These are phyloP conservation scores for Diplodus puntazzo DNA, from an alignment of 2,797 vertebrate genomes.

Conservation along the genomic window DNA sequence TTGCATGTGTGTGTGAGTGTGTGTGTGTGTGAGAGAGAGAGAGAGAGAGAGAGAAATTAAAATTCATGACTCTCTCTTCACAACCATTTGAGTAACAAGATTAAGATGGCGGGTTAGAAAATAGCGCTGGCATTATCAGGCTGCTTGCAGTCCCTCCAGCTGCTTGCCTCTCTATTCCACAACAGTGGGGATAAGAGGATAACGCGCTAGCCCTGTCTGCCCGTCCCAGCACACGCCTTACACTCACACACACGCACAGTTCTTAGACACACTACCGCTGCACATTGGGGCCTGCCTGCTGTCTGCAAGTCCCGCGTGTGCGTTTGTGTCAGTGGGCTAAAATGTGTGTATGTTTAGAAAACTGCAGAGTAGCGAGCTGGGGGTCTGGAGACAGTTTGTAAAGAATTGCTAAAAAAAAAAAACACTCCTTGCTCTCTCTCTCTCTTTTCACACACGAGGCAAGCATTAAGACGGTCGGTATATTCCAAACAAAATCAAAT, in stretches of 20 bases:
- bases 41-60: conserved; percentile 92
- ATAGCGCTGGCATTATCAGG: conserved; percentile 99
- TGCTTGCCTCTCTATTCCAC: conserved; percentile 98
- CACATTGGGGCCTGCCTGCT: conserved; percentile 66
- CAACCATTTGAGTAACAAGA: conserved; percentile 99
- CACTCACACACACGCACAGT: conserved; percentile 49
- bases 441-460: conserved; percentile 23
- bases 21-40: conserved; percentile 49
- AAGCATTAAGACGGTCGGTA: conserved; percentile 27
- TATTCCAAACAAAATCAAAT: conserved; percentile 48
- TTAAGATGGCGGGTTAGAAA: conserved; percentile 99
- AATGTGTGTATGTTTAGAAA: conserved; percentile 64
- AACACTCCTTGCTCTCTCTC: conserved; percentile 19
- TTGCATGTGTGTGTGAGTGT: conserved; percentile 20
- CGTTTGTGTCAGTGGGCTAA: conserved; percentile 61
- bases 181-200: conserved; percentile 99
- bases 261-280: conserved; percentile 52
- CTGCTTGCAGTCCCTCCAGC: conserved; percentile 99
- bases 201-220: conserved; percentile 89
- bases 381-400: conserved; percentile 54
- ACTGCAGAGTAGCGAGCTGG: conserved; percentile 52
- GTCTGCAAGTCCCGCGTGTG: conserved; percentile 62
- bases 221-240: conserved; percentile 68
- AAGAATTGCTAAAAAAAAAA: conserved; percentile 48
- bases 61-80: conserved; percentile 99